Evolutionary conservation across 2,888 invertebrate genomes (phyloP), one percentile per base, ranked within the genome.

Genomic region (Napeogenes inachia): DNA sequence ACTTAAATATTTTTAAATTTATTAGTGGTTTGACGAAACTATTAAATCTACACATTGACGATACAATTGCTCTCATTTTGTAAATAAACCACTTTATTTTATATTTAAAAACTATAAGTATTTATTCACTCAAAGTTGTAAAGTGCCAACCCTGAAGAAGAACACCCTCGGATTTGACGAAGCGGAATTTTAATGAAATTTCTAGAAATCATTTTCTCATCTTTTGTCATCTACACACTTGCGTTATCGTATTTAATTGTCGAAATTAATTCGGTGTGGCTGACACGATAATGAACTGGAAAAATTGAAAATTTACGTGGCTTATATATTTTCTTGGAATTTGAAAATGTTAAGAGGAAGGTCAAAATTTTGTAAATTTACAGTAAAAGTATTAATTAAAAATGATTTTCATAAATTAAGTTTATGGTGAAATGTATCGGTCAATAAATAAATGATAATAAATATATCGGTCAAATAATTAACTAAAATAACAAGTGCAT

Each of bases 121-220:
- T 38, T 2, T 3, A 42, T 10, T 12, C 8, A 42, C 32, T 56
- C 35, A 56, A 45, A 54, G 6, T 54, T 13, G 5, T 42, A 8
- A 8, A 61, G 69, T 70, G 79, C 38, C 81, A 86, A 57, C 87
- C 87, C 85, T 87, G 64, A 66, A 64, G 60, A 66, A 63, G 69
- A 73, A 73, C 72, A 71, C 77, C 76, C 78, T 77, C 70, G 74
- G 79, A 82, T 76, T 85, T 84, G 82, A 82, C 82, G 84, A 82
- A 79, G 84, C 79, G 82, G 83, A 87, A 87, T 86, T 87, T 85
- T 84, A 87, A 87, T 87, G 83, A 87, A 86, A 85, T 83, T 84
- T 85, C 80, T 81, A 79, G 81, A 82, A 81, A 86, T 82, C 75
- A 81, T 81, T 80, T 80, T 79, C 77, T 72, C 71, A 77, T 80